These are phyloP conservation scores for Drosophila quinaria DNA, from an alignment of 2,888 invertebrate species.

Conservation along the genomic window DNA sequence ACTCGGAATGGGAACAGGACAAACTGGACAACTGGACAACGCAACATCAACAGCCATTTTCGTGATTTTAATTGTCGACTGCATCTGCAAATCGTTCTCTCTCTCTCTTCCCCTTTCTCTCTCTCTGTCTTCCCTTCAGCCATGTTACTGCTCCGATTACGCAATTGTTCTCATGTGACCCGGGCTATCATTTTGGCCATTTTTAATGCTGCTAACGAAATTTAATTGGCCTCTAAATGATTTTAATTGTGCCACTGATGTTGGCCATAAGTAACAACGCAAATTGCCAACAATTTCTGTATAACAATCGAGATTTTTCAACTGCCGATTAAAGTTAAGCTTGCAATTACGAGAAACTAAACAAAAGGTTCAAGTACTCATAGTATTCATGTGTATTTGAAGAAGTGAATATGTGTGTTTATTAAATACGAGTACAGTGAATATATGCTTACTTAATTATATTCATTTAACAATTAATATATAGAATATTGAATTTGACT, in stretches of 20 bases:
- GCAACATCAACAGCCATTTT: slow-evolving; percentile 73
- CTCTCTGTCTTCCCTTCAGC: background rate
- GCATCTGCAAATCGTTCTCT: slow-evolving; percentile 36
- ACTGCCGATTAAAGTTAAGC: slow-evolving; percentile 20
- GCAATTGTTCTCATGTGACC: slow-evolving; percentile 80
- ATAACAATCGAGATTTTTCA: slow-evolving; percentile 27
- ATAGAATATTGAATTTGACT: background rate
- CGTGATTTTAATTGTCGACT: slow-evolving; percentile 74
- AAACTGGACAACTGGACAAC: slow-evolving; percentile 31
- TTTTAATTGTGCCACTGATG: slow-evolving; percentile 82
- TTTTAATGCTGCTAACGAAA: slow-evolving; percentile 80
- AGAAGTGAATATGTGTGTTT: background rate
- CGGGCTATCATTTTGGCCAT: slow-evolving; percentile 48
- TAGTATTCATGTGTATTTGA: background rate
- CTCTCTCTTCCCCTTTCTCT: background rate
- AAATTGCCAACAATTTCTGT: slow-evolving; percentile 57
- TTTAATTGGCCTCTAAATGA: slow-evolving; percentile 82
- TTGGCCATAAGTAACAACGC: slow-evolving; percentile 73
- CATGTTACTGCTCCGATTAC: slow-evolving; percentile 41
- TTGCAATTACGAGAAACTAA: slow-evolving; percentile 4
- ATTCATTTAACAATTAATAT: background rate
- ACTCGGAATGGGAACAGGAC: slow-evolving; percentile 18
- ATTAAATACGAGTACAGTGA: background rate
- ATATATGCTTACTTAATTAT: background rate
- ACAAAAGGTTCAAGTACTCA: slow-evolving; percentile 17